Conservation (phyloP, 1,140 invertebrate species). For the Lasaia peninsularis region DNA sequence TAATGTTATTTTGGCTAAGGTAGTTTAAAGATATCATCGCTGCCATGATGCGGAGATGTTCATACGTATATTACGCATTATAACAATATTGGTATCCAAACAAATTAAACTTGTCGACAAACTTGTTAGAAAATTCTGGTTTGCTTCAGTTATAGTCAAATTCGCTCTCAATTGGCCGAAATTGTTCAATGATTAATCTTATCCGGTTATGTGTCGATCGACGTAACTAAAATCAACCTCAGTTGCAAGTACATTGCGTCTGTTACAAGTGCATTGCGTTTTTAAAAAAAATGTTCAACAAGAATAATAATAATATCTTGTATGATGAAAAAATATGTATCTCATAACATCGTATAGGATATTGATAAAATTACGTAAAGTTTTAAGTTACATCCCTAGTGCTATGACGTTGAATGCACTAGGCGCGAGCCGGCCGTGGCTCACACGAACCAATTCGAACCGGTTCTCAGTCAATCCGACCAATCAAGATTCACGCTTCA, state of each 20-base stretch:
- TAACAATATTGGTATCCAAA: too few relatives aligned
- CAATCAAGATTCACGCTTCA: conserved; percentile 55
- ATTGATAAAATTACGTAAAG: conserved; percentile 40
- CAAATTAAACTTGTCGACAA: too few relatives aligned
- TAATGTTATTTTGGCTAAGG: conserved; percentile 32
- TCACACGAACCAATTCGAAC: conserved; percentile 61
- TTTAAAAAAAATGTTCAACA: too few relatives aligned
- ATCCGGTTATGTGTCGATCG: conserved; percentile 47
- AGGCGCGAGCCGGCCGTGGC: conserved; percentile 57
- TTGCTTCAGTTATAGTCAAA: conserved; percentile 40
- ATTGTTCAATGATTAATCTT: conserved; percentile 38
- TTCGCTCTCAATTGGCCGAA: conserved; percentile 48
- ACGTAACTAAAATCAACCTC: conserved; percentile 24
- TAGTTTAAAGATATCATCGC: conserved; percentile 20
- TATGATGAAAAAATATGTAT: neutral
- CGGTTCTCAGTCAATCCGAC: conserved; percentile 64
- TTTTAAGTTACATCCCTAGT: conserved; percentile 47
- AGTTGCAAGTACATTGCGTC: conserved; percentile 14
- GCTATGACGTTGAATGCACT: conserved; percentile 50
- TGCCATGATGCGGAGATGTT: neutral
- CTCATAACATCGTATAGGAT: conserved; percentile 11
- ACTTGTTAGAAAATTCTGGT: conserved; percentile 32
- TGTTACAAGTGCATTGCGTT: neutral
- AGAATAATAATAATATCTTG: too few relatives aligned
- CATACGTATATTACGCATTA: conserved; percentile 12